phyloP scores from a whole-genome alignment of 92 coral and sea anemone genomes.

The Umimayanthus chanpuru region DNA sequence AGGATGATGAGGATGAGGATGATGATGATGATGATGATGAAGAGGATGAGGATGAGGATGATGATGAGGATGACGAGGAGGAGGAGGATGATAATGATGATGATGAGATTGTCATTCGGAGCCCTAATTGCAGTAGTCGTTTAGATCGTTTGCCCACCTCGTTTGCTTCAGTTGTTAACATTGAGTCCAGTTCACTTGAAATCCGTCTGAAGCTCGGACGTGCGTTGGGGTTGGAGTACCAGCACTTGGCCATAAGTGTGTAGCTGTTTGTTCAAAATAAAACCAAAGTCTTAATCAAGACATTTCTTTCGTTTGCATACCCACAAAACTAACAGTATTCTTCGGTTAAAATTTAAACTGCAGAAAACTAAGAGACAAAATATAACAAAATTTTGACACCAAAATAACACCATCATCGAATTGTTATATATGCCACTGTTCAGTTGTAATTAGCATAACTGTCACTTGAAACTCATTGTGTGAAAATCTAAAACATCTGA shows the following conservation, averaged over 20 bases:
- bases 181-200: constrained; percentile 24
- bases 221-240: constrained; percentile 7
- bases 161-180: constrained; percentile 14
- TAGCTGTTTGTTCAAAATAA: constrained; percentile 3
- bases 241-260: constrained; percentile 3
- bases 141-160: not conserved
- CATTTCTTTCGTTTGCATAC: not conserved
- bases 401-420: too few relatives aligned
- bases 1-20: not conserved
- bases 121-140: too few relatives aligned
- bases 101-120: not conserved
- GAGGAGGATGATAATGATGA: not conserved
- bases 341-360: not conserved
- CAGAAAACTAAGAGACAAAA: not conserved
- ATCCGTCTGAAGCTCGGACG: constrained; percentile 23
- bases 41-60: not conserved
- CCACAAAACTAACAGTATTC: not conserved
- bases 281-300: not conserved
- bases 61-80: not conserved
- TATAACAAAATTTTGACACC: too few relatives aligned
- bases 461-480: too few relatives aligned
- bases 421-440: too few relatives aligned
- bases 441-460: too few relatives aligned
- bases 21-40: not conserved
- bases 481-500: too few relatives aligned